Conservation (phyloP, 2,888 invertebrate genomes). For the Macaria notata region DNA sequence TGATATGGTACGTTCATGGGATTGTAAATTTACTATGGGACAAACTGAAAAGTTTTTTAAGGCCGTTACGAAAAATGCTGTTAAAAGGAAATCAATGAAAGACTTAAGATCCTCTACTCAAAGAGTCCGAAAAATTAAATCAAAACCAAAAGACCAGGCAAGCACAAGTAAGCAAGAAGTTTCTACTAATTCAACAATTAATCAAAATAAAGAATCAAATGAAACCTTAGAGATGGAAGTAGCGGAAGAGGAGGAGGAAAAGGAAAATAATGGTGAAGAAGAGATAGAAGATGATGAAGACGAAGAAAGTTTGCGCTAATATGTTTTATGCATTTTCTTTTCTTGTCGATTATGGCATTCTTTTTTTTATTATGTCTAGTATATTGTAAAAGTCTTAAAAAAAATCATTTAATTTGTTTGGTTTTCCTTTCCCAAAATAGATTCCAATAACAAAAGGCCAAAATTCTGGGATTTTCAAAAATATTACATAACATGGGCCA, state of each 20-base stretch:
- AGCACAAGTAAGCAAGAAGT: slow-evolving; percentile 9
- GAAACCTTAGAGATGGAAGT: slow-evolving; percentile 11
- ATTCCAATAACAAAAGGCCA: slow-evolving; percentile 28
- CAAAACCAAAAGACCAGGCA: slow-evolving; percentile 10
- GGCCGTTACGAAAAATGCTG: slow-evolving; percentile 13
- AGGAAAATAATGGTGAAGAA: slow-evolving; percentile 1
- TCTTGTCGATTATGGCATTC: slow-evolving; percentile 7
- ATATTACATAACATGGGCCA: slow-evolving; percentile 32
- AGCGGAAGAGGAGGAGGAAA: slow-evolving; percentile 9
- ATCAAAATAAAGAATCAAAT: slow-evolving; percentile 18
- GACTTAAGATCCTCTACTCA: slow-evolving; percentile 19
- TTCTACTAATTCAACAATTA: slow-evolving; percentile 14
- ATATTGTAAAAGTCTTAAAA: slow-evolving; percentile 15
- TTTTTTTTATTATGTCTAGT: neutral
- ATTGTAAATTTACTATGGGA: slow-evolving; percentile 17
- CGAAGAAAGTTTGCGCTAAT: slow-evolving; percentile 16
- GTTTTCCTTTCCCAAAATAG: slow-evolving; percentile 29
- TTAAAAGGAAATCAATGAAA: slow-evolving; percentile 15
- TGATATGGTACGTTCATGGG: slow-evolving; percentile 19
- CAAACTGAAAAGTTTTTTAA: slow-evolving; percentile 21
- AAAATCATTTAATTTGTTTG: slow-evolving; percentile 15
- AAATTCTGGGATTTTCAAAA: slow-evolving; percentile 10
- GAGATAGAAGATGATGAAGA: slow-evolving; percentile 9
- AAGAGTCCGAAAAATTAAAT: slow-evolving; percentile 14
- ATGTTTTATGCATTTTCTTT: slow-evolving; percentile 10